Base-by-base conservation (phyloP, 2,888 invertebrate species). In the Pseudococcus jackbeardsleyi region DNA sequence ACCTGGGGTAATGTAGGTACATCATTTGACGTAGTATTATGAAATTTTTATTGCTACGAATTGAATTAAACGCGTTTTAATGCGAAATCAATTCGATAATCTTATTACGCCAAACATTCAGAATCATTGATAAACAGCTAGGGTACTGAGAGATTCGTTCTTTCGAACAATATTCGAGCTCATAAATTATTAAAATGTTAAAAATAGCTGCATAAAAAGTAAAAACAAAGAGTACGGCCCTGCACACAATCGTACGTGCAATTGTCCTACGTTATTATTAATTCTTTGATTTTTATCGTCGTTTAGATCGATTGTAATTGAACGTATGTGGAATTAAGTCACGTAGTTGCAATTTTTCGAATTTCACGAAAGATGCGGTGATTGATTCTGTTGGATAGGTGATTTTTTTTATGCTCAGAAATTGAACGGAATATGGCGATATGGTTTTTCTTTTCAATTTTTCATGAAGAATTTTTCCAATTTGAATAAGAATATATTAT, bases 161-260 rank as follows among this genome's bases (percentile, higher is more conserved):
- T 46, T 46, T n/a, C 46, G 12, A 79, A 79, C n/a, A 39, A 79
- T 46, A 79, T 79, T 79, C 79, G 19, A 79, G 79, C 79, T 79
- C 79, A 79, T 79, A 79, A 79, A 79, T 79, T 79, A 79, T 79
- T 79, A 33, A 79, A 79, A 79, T 79, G 79, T 79, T 79, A 79
- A 79, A 79, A 79, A 79, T 79, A 79, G 79, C 79, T 42, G 79
- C 79, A 79, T 79, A 79, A 79, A 79, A 79, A 79, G 79, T 79
- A 79, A 79, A 79, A 79, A 79, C 79, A 79, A 79, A 79, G 79
- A 79, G 19, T 79, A 72, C 72, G 72, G 33, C 33, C 72, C 33
- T 33, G 72, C 72, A 72, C 17, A 72, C 72, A 72, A 72, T 72
- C 72, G 33, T 33, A 39, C 39, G 72, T 15, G 33, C 72, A 72